These are phyloP conservation scores for Subacronicta megacephala DNA, from an alignment of 2,888 invertebrate species.

Conservation along the genomic window DNA sequence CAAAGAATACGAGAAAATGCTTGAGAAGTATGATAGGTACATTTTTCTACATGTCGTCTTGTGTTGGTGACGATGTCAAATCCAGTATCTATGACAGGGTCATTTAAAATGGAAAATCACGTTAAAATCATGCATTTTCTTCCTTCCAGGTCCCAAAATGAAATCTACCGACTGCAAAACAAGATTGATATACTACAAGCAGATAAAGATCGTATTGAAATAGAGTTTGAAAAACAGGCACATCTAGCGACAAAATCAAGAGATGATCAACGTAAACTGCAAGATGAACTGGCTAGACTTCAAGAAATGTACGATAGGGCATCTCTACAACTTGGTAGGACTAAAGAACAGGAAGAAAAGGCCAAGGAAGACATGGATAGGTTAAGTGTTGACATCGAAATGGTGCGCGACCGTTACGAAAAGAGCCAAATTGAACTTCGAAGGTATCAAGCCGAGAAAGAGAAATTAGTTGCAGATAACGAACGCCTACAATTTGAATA, in stretches of 20 bases:
- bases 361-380: slow-evolving; percentile 95
- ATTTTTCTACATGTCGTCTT: slow-evolving; percentile 78
- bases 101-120: slow-evolving; percentile 35
- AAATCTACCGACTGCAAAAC: slow-evolving; percentile 96
- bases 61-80: slow-evolving; percentile 75
- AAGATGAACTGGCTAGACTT: slow-evolving; percentile 95
- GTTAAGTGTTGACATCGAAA: slow-evolving; percentile 94
- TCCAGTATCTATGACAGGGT: slow-evolving; percentile 38
- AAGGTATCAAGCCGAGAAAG: slow-evolving; percentile 95
- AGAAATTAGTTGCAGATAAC: slow-evolving; percentile 95
- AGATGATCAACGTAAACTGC: slow-evolving; percentile 95
- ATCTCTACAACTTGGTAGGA: slow-evolving; percentile 94
- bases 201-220: slow-evolving; percentile 95
- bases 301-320: slow-evolving; percentile 97
- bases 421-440: slow-evolving; percentile 96
- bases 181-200: slow-evolving; percentile 96
- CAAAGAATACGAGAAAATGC: slow-evolving; percentile 97
- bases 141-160: slow-evolving; percentile 94
- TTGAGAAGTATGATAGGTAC: slow-evolving; percentile 97
- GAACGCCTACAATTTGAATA: slow-evolving; percentile 96
- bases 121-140: slow-evolving; percentile 28
- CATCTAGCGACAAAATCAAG: slow-evolving; percentile 94
- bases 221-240: slow-evolving; percentile 96
- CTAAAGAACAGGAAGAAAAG: slow-evolving; percentile 97
- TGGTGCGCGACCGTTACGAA: slow-evolving; percentile 96